These are phyloP conservation scores for Fulmarus glacialis DNA, from an alignment of 2,113 vertebrate species.

Conservation along the genomic window DNA sequence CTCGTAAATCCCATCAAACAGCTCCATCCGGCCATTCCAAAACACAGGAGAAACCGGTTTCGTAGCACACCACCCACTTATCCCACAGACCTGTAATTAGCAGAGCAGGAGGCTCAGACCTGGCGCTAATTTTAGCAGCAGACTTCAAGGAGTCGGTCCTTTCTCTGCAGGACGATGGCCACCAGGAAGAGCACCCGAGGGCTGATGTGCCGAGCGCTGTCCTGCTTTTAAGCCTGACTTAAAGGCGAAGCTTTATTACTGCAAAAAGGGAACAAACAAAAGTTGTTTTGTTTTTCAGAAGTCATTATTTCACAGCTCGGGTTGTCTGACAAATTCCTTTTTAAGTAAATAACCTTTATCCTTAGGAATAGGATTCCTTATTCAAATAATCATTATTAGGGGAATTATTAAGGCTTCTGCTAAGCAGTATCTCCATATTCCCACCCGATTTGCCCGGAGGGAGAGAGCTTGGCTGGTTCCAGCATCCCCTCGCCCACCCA, in stretches of 20 bases:
- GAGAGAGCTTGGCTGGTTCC: background rate
- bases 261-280: too few species aligned
- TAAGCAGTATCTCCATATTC: background rate
- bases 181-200: background rate
- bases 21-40: background rate
- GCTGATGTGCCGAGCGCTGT: accelerated
- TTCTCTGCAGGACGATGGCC: background rate
- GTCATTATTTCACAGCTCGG: background rate
- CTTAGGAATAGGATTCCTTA: background rate
- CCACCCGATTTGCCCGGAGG: background rate
- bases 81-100: background rate
- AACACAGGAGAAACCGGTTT: background rate
- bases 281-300: background rate
- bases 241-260: background rate
- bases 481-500: background rate
- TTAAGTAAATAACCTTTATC: too few species aligned
- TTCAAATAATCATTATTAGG: background rate
- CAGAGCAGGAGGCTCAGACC: background rate
- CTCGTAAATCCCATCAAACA: background rate
- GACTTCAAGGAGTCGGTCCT: background rate
- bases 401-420: background rate
- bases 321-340: background rate
- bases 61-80: accelerated
- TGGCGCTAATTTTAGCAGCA: background rate
- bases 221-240: background rate